Base-by-base conservation (phyloP, 2,888 invertebrate genomes). In the Scaptomyza parva region DNA sequence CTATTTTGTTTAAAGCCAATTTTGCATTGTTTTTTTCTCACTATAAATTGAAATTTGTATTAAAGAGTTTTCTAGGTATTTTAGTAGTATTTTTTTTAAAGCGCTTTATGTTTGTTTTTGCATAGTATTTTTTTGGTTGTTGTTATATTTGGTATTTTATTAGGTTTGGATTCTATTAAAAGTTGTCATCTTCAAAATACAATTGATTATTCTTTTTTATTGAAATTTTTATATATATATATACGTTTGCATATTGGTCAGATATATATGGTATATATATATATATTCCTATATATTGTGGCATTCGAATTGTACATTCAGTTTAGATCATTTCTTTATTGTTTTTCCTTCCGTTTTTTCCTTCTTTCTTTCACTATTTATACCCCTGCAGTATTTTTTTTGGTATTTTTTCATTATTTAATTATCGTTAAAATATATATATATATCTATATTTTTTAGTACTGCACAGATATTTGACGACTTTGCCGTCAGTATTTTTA, bases 291-390 rank as follows among this genome's bases (percentile, higher is more conserved):
- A 77, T 83, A 79, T 86, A 80, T 83, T 84, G 80, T 76, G 81
- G 86, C 83, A 83, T 77, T 83, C 63, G 79, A 79, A 86, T 86
- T 83, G 76, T 82, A 78, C 76, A 76, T 83, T 86, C 67, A 77
- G 75, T 78, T 84, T 57, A 61, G 59, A 66, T 66, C 60, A 63
- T 76, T 79, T 81, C 54, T 68, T 70, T 70, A 65, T 70, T 76
- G 72, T 67, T 72, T 18, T 45, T 61, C 24, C 30, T 58, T n/a
- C n/a, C 9, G n/a, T 45, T 45, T 4, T 45, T 9, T 28, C 24
- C 11, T 45, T 26, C 2, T 26, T 28, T 22, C 11, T 22, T 26
- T 24, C 2, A 4, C 1, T n/a, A 8, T n/a, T 12, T 30, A 40
- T 43, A 40, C 39, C 33, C 30, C 40, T 57, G 52, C 57, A 63